phyloP scores from a whole-genome alignment of 1,140 invertebrate genomes.

The Pogonognathellus flavescens region DNA sequence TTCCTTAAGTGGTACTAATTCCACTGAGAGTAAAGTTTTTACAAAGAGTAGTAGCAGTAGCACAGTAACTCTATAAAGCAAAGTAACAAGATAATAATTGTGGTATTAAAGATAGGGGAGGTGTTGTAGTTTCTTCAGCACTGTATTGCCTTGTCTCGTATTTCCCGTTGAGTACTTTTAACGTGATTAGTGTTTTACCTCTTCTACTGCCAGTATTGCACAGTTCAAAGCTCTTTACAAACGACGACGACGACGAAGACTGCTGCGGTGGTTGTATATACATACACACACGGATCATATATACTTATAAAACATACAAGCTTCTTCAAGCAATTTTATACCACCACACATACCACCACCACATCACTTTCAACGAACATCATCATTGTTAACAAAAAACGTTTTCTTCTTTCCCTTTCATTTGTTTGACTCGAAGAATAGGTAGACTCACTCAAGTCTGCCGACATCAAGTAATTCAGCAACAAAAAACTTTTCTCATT shows the following conservation, averaged over 20 bases:
- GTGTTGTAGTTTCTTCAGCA: background rate
- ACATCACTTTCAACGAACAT: background rate
- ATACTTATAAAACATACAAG: too few relatives aligned
- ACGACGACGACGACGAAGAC: too few relatives aligned
- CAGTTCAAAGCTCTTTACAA: conserved; percentile 34
- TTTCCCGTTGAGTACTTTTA: conserved; percentile 13
- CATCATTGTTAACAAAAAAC: conserved; percentile 41
- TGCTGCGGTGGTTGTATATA: too few relatives aligned
- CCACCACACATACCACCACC: background rate
- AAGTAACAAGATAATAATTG: conserved; percentile 36
- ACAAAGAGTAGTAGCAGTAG: too few relatives aligned
- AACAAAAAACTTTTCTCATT: conserved; percentile 3
- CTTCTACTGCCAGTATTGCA: background rate
- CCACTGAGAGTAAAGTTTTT: too few relatives aligned
- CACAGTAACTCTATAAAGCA: background rate
- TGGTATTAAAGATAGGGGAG: conserved; percentile 15
- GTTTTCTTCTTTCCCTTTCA: conserved; percentile 41
- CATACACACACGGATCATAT: too few relatives aligned
- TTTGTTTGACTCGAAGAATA: background rate
- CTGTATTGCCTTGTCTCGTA: conserved; percentile 14
- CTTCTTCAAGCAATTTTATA: background rate
- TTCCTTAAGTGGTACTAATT: background rate
- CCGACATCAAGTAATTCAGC: background rate
- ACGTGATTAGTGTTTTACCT: conserved; percentile 34
- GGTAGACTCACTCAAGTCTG: background rate